These are phyloP conservation scores for Recurvirostra avosetta DNA, from an alignment of 2,113 vertebrate genomes.

Conservation along the genomic window DNA sequence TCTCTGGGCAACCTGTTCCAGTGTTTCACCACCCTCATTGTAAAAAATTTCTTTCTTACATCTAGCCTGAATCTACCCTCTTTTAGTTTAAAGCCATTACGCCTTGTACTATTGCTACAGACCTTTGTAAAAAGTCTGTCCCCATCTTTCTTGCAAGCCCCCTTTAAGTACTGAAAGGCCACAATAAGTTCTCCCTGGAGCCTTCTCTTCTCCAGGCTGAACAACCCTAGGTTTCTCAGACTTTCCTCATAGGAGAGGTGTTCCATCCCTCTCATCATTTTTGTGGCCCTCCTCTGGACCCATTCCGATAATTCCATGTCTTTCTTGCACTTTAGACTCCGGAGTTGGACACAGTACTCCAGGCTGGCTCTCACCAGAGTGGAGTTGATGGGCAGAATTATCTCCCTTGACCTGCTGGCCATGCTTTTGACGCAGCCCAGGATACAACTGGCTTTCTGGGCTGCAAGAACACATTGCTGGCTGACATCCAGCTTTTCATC, in stretches of 20 bases:
- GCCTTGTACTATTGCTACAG: neutral
- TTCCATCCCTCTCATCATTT: neutral
- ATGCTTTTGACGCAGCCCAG: neutral
- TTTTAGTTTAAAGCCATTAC: neutral
- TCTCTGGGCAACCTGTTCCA: neutral
- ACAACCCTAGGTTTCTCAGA: neutral
- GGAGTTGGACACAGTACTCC: neutral
- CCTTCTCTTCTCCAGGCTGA: neutral
- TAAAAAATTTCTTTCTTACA: neutral
- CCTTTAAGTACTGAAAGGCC: neutral
- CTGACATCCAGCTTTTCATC: neutral
- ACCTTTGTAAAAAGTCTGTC: neutral
- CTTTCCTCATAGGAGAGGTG: neutral
- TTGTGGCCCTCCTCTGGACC: neutral
- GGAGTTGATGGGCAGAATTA: neutral
- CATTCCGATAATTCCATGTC: neutral
- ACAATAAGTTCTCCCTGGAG: neutral
- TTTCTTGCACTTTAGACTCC: neutral
- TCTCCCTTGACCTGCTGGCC: neutral
- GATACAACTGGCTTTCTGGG: neutral
- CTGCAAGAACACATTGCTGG: neutral
- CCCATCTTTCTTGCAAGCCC: neutral
- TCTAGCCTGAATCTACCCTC: neutral
- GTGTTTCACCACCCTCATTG: neutral
- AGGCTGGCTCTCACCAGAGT: neutral